Percentiles rank a stretch among this genome's conserved stretches.
Evolutionary conservation across 2,113 vertebrate genomes (phyloP).

Genomic region (Pangasianodon gigas): DNA sequence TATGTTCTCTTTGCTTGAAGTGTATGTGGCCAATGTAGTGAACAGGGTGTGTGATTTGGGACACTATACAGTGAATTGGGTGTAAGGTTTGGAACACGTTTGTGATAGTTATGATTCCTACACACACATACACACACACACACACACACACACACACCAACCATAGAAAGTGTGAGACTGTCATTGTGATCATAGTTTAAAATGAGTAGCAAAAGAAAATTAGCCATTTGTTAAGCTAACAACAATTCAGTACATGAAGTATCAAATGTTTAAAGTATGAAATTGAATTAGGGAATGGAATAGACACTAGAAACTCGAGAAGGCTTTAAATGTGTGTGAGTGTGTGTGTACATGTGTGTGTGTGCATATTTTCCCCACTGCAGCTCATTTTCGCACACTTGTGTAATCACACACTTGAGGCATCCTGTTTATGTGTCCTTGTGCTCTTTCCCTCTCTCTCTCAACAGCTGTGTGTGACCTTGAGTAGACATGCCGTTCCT

Average conservation of each 20-base stretch:
- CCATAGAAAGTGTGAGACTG: neutral
- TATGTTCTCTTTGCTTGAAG: neutral
- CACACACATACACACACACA: neutral
- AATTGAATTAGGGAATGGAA: conserved; percentile 21
- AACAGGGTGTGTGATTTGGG: neutral
- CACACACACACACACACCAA: neutral
- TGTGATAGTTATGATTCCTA: neutral
- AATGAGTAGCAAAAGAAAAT: neutral
- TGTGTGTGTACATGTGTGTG: conserved; percentile 15
- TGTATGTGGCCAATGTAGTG: neutral
- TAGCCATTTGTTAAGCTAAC: conserved; percentile 24
- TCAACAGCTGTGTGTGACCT: conserved; percentile 46
- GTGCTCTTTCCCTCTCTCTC: conserved; percentile 18
- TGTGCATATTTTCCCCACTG: conserved; percentile 7
- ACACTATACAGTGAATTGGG: neutral
- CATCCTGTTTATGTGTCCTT: conserved; percentile 50
- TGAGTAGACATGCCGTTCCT: conserved; percentile 44
- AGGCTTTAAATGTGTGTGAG: conserved; percentile 4
- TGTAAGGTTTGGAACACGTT: neutral
- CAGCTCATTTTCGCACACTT: conserved; percentile 41
- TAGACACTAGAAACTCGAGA: conserved; percentile 1
- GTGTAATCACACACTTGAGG: conserved; percentile 42
- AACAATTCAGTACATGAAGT: conserved; percentile 17
- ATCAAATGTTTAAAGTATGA: conserved; percentile 22
- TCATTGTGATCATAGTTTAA: neutral